Base-by-base conservation (phyloP, 2,797 vertebrate species). In the Ficedula albicollis region DNA sequence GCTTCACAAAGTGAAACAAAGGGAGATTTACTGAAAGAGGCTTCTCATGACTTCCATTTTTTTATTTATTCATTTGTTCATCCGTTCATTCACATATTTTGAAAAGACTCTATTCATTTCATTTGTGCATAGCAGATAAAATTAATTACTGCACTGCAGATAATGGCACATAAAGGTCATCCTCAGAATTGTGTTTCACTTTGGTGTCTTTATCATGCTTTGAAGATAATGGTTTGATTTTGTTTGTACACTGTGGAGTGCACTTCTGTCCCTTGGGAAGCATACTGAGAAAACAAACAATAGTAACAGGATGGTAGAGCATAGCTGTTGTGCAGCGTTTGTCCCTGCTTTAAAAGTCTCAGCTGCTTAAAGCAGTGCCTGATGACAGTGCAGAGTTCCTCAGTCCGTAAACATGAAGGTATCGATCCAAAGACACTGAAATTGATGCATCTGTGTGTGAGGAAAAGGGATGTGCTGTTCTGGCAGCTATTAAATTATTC, bases 251-350 rank as follows among this genome's bases (percentile, higher is more conserved):
- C 58, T 83, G 91, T 95, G 80, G 80, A 96, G 78, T 86, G 76
- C 34, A 12, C 52, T 94, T 87, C 84, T 93, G 43, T 95, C 89
- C 95, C 83, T 93, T 55, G 92, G 83, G 85, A 72, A 60, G 26
- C 81, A 77, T 46, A 67, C 20, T 93, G 89, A 88, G 85, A 95
- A 97, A 97, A 72, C 72, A 96, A 96, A 93, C 87, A 96, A 82
- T 72, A 78, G 82, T 92, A 91, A 73, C 72, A 48, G 63, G 74
- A 58, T 32, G 9, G 55, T 48, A 55, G 36, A 76, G n/a, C 32
- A 18, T 77, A 30, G n/a, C 27, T 82, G 26, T 44, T 76, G 49
- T 73, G 62, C 17, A 8, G 70, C 48, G 26, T 44, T 67, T 26
- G 49, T 48, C 32, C 15, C 84, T 44, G n/a, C 64, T 93, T 77